phyloP scores from a whole-genome alignment of 1,140 invertebrate genomes.

The Neotoxoptera formosana region DNA sequence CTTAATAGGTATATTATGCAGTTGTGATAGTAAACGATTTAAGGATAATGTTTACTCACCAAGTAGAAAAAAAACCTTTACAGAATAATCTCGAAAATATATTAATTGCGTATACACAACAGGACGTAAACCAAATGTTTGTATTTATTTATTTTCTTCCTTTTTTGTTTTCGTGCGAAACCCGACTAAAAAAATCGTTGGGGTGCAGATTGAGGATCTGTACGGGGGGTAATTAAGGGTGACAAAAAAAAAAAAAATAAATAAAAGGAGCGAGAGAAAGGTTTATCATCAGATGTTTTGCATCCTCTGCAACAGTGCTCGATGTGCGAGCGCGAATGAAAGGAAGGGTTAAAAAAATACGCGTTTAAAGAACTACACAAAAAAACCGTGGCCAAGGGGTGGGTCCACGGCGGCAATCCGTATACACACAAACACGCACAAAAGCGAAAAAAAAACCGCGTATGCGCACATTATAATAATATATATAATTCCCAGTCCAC shows the following conservation, averaged over 20 bases:
- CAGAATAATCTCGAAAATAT: not conserved
- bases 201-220: not conserved
- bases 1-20: not conserved
- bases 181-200: not conserved
- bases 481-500: not conserved
- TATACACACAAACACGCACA: not conserved
- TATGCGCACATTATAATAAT: not conserved
- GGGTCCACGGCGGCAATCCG: not conserved
- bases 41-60: not conserved
- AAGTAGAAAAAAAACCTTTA: not conserved
- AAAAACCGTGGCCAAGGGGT: conserved; percentile 50
- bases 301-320: conserved; percentile 28
- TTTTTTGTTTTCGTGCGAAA: not conserved
- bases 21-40: not conserved
- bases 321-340: conserved; percentile 25
- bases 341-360: conserved; percentile 54
- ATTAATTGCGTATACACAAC: not conserved
- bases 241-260: conserved; percentile 13
- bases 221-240: conserved; percentile 56
- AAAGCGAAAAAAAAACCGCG: conserved; percentile 13
- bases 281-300: conserved; percentile 45
- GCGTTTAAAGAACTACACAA: conserved; percentile 45
- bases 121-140: conserved; percentile 19
- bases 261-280: conserved; percentile 14
- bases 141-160: conserved; percentile 20